Conservation (phyloP, 92 coral and sea anemone genomes). For the Desmophyllum pertusum region DNA sequence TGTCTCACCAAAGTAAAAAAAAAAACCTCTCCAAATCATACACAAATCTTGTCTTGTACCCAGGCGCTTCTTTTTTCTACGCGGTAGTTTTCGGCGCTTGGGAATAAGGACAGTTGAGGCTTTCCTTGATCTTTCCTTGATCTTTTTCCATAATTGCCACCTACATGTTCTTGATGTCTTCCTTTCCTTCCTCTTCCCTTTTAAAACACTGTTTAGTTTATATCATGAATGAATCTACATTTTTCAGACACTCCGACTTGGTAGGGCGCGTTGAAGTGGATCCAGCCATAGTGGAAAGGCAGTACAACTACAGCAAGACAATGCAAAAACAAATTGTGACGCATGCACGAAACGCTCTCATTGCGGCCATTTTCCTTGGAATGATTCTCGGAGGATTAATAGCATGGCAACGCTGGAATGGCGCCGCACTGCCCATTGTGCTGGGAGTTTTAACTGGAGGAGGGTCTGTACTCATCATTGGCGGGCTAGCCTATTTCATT, state of each 20-base stretch:
- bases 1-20: too few relatives aligned
- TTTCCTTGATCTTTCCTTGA: too few relatives aligned
- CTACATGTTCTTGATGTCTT: too few relatives aligned
- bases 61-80: too few relatives aligned
- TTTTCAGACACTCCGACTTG: constrained; percentile 17
- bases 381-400: constrained; percentile 18
- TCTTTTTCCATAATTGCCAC: too few relatives aligned
- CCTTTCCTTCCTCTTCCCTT: not conserved
- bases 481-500: not conserved
- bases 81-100: too few relatives aligned
- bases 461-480: not conserved
- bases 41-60: too few relatives aligned
- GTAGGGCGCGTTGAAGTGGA: not conserved
- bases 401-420: not conserved
- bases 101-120: too few relatives aligned
- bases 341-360: constrained; percentile 11
- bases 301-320: not conserved
- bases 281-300: not conserved
- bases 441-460: constrained; percentile 15
- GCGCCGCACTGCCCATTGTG: not conserved
- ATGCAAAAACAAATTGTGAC: constrained; percentile 9
- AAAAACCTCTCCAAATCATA: too few relatives aligned
- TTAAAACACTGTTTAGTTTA: not conserved
- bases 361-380: constrained; percentile 8
- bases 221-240: not conserved